phyloP scores from a whole-genome alignment of 1,140 invertebrate species.

The Pseudoatta argentina region DNA sequence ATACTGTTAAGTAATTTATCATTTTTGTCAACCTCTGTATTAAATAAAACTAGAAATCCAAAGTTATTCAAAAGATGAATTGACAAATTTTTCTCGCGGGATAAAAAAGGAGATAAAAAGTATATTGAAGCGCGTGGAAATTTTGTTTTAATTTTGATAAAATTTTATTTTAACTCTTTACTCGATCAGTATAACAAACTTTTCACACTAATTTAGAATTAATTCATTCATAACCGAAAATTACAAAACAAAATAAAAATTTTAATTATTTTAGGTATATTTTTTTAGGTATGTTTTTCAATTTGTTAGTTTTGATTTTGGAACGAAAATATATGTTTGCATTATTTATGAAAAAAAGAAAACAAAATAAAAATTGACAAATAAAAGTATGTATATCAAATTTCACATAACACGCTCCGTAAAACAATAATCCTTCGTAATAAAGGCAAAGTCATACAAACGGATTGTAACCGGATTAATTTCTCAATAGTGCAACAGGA shows the following conservation, averaged over 20 bases:
- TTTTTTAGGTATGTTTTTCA: neutral
- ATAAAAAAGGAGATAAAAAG: neutral
- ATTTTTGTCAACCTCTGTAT: neutral
- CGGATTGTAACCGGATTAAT: constrained; percentile 20
- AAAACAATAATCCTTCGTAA: neutral
- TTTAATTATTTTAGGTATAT: neutral
- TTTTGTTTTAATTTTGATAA: neutral
- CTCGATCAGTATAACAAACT: neutral
- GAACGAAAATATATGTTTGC: too few species aligned
- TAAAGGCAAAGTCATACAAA: constrained; percentile 10
- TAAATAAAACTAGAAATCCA: neutral
- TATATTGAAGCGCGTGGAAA: neutral
- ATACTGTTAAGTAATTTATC: neutral
- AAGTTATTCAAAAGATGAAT: neutral
- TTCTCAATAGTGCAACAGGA: constrained; percentile 19
- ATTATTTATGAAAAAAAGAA: neutral
- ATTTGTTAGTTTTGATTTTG: neutral
- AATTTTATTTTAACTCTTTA: constrained; percentile 12
- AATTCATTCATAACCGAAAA: constrained; percentile 3
- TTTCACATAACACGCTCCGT: neutral
- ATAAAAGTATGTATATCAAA: constrained; percentile 32
- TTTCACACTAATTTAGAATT: neutral
- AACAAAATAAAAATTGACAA: neutral
- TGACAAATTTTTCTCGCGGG: neutral
- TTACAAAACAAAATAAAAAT: neutral